Evolutionary conservation across 1,140 invertebrate species (phyloP).

Genomic region (Solen grandis): DNA sequence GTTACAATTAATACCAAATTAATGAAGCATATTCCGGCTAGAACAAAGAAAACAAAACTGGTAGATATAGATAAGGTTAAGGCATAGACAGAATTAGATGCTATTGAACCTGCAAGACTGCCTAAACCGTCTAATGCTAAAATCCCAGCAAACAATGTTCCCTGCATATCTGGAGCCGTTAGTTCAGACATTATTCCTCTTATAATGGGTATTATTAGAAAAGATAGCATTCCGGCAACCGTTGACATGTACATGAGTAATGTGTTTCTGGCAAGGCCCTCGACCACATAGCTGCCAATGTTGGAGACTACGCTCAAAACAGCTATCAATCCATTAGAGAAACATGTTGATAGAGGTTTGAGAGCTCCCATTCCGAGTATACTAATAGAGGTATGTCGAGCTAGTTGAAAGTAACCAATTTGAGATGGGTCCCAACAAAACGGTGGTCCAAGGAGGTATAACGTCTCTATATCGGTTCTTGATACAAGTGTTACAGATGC

Average conservation of each 20-base stretch:
- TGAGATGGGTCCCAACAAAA: constrained; percentile 1
- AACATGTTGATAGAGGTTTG: background rate
- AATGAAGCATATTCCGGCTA: background rate
- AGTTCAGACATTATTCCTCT: constrained; percentile 15
- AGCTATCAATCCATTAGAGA: no score
- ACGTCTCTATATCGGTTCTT: background rate
- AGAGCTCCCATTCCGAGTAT: background rate
- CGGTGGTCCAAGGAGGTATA: constrained; percentile 34
- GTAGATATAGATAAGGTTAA: constrained; percentile 12
- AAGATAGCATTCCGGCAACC: background rate
- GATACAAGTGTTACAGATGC: background rate
- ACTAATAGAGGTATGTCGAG: background rate
- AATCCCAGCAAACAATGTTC: constrained; percentile 24
- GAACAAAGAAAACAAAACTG: constrained; percentile 7
- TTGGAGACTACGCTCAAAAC: background rate
- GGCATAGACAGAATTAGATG: constrained; percentile 28
- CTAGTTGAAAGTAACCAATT: constrained; percentile 6
- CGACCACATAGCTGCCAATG: background rate
- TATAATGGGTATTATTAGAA: constrained; percentile 20
- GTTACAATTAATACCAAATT: background rate
- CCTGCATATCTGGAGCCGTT: constrained; percentile 36
- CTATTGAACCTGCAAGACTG: background rate
- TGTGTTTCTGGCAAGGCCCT: constrained; percentile 19
- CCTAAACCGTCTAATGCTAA: background rate
- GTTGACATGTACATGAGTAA: background rate